These are phyloP conservation scores for Hepsetus odoe DNA, from an alignment of 2,113 vertebrate genomes.

Conservation along the genomic window DNA sequence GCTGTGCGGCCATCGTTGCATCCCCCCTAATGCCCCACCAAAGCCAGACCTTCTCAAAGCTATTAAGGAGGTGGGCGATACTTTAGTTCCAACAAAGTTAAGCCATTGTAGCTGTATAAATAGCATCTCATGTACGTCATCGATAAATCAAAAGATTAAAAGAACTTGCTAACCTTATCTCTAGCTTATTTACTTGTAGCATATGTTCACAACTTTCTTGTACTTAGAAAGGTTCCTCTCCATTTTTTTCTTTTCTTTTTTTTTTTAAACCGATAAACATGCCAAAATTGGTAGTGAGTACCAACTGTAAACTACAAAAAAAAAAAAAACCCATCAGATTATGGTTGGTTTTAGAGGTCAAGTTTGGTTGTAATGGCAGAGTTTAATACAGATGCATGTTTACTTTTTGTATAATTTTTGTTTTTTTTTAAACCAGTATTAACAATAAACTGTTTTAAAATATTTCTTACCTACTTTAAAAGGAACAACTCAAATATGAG, in stretches of 20 bases:
- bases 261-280: too few species aligned
- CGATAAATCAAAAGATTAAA: not conserved
- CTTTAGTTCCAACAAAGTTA: not conserved
- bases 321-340: too few species aligned
- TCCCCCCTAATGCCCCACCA: constrained; percentile 79
- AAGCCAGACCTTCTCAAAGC: constrained; percentile 87
- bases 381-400: not conserved
- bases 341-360: too few species aligned
- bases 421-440: not conserved
- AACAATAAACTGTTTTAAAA: not conserved
- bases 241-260: too few species aligned
- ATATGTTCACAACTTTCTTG: too few species aligned
- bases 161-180: too few species aligned
- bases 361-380: too few species aligned
- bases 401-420: not conserved
- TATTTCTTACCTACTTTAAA: constrained; percentile 35
- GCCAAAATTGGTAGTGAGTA: too few species aligned
- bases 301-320: too few species aligned
- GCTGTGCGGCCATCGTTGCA: constrained; percentile 86
- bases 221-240: too few species aligned
- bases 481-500: constrained; percentile 93
- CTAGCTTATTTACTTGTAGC: too few species aligned
- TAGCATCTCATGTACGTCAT: not conserved
- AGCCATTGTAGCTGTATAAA: not conserved
- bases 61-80: constrained; percentile 82